phyloP scores from a whole-genome alignment of 92 coral and sea anemone species.

The Diadumene lineata region DNA sequence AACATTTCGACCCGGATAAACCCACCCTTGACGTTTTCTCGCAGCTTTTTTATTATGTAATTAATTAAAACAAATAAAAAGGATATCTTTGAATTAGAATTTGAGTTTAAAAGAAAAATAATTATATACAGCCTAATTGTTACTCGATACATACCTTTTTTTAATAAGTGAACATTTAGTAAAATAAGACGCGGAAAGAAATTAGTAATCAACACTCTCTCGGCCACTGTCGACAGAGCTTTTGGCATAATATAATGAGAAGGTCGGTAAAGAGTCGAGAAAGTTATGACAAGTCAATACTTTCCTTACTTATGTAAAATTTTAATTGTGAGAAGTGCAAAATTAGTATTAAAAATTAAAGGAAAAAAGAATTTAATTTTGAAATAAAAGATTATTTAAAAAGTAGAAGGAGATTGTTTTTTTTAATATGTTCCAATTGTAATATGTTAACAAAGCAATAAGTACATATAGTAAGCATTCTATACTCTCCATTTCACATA shows the following conservation, averaged over 20 bases:
- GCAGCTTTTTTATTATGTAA: too few relatives aligned
- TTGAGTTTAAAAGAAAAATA: not conserved
- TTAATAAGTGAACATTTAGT: too few relatives aligned
- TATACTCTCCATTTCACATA: not conserved
- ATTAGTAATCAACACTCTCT: not conserved
- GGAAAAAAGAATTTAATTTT: not conserved
- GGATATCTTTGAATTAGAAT: not conserved
- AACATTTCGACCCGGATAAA: not conserved
- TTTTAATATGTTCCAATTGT: not conserved
- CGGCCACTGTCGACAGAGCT: not conserved
- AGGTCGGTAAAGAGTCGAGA: not conserved
- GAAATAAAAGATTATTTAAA: not conserved
- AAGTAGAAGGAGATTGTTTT: not conserved
- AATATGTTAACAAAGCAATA: too few relatives aligned
- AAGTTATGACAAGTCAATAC: not conserved
- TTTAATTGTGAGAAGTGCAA: too few relatives aligned
- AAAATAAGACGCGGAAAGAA: not conserved
- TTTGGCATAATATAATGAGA: not conserved
- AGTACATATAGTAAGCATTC: not conserved
- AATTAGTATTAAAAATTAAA: too few relatives aligned
- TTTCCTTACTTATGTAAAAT: too few relatives aligned
- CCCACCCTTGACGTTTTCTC: not conserved
- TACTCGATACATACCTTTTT: not conserved
- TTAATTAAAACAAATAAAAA: too few relatives aligned
- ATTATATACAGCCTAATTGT: conserved; percentile 9